Conservation (phyloP, 2,113 vertebrate genomes). For the Halcyon malimbica region DNA sequence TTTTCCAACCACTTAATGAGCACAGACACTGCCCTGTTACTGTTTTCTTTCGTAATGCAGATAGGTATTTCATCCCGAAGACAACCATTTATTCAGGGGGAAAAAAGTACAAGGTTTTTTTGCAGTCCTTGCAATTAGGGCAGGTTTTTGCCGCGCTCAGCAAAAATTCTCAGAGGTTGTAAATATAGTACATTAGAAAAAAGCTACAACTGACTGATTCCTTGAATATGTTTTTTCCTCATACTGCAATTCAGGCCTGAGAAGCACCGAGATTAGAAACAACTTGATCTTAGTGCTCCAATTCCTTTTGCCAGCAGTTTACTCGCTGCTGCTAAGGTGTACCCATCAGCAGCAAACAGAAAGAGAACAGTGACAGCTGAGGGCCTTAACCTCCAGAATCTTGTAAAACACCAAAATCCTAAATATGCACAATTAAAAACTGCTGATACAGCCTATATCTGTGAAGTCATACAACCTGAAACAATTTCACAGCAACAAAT, state of each 20-base stretch:
- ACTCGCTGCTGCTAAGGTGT: not conserved
- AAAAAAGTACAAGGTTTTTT: not conserved
- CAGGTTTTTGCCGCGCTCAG: constrained; percentile 36
- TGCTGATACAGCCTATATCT: not conserved
- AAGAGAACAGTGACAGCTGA: not conserved
- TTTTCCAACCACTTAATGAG: not conserved
- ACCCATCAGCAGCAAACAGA: not conserved
- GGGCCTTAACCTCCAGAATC: not conserved
- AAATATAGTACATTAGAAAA: constrained; percentile 5
- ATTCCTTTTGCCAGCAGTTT: constrained; percentile 10
- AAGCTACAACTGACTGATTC: constrained; percentile 7
- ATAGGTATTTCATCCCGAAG: not conserved
- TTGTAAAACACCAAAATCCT: not conserved
- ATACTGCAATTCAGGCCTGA: not conserved
- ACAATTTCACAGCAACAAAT: not conserved
- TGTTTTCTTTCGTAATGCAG: not conserved
- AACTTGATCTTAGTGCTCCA: constrained; percentile 8
- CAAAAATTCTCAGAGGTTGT: constrained; percentile 10
- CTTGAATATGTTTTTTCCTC: not conserved
- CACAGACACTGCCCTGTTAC: not conserved
- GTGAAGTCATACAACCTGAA: not conserved
- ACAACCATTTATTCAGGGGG: not conserved
- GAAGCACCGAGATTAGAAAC: not conserved
- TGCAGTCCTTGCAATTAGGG: constrained; percentile 36
- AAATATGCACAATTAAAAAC: not conserved